A percentile compares a stretch with the other conserved stretches of the same genome.
phyloP scores from a whole-genome alignment of 1,140 invertebrate genomes.

The Drosophila nannoptera region DNA sequence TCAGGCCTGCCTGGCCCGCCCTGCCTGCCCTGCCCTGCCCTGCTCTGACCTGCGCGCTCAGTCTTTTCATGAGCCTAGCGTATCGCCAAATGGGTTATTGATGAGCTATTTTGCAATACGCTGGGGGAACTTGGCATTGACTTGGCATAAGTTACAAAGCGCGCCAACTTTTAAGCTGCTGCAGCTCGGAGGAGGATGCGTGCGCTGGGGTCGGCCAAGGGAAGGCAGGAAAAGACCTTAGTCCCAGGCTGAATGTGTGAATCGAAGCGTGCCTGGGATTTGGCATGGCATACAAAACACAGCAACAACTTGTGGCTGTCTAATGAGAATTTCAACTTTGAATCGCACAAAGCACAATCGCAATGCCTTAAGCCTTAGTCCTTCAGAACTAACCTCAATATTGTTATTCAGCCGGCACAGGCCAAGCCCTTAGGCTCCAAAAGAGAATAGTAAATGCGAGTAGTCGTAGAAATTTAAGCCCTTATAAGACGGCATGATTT shows the following conservation, averaged over 20 bases:
- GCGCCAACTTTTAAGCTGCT: constrained; percentile 46
- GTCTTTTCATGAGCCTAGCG: constrained; percentile 39
- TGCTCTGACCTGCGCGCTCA: not conserved
- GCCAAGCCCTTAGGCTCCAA: not conserved
- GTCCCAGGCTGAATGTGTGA: constrained; percentile 51
- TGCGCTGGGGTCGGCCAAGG: not conserved
- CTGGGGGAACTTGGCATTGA: constrained; percentile 44
- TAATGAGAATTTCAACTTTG: constrained; percentile 31
- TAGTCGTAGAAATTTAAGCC: not conserved
- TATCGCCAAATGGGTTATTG: constrained; percentile 74
- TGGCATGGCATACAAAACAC: constrained; percentile 1
- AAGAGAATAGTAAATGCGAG: not conserved
- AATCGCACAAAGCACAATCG: constrained; percentile 7
- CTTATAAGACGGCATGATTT: not conserved
- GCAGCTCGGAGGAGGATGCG: not conserved
- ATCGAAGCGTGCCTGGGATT: constrained; percentile 59
- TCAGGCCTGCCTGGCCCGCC: constrained; percentile 36
- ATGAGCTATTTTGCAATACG: constrained; percentile 68
- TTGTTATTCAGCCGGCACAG: constrained; percentile 3
- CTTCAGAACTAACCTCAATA: constrained; percentile 1
- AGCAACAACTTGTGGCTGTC: constrained; percentile 35
- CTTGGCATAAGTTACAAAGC: constrained; percentile 57
- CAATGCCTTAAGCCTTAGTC: not conserved
- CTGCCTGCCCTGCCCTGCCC: not conserved
- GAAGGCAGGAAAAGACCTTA: not conserved